phyloP scores from a whole-genome alignment of 2,113 vertebrate genomes.

The Trachemys scripta region DNA sequence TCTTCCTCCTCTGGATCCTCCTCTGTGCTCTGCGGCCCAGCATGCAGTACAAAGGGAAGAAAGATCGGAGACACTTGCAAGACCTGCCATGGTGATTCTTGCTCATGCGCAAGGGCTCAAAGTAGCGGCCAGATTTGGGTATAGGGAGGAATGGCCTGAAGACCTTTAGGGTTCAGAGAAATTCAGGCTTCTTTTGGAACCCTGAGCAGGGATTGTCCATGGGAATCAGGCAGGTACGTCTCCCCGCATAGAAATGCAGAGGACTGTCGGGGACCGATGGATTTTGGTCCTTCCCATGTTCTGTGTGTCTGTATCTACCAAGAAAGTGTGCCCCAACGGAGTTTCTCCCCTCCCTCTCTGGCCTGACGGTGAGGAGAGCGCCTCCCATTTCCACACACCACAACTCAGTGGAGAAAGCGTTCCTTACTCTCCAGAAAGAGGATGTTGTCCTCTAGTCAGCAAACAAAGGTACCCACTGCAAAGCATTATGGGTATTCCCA shows the following conservation, averaged over 20 bases:
- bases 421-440: neutral
- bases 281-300: neutral
- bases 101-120: conserved; percentile 17
- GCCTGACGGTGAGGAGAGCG: neutral
- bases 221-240: neutral
- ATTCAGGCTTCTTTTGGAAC: neutral
- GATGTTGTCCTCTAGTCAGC: too few species aligned
- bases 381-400: neutral
- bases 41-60: conserved; percentile 81
- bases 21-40: conserved; percentile 80
- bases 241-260: neutral
- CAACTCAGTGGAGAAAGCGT: neutral
- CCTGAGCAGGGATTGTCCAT: neutral
- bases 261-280: neutral
- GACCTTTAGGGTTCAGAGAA: neutral
- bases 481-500: conserved; percentile 8
- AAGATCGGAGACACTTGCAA: conserved; percentile 77
- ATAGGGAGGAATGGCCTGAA: neutral
- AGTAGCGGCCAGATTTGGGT: neutral
- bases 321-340: neutral
- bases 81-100: conserved; percentile 4
- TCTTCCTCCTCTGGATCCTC: conserved; percentile 78
- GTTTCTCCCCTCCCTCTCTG: neutral
- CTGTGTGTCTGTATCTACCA: neutral
- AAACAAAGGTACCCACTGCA: neutral